phyloP scores from a whole-genome alignment of 2,113 vertebrate species.

The Phaethornis superciliosus region DNA sequence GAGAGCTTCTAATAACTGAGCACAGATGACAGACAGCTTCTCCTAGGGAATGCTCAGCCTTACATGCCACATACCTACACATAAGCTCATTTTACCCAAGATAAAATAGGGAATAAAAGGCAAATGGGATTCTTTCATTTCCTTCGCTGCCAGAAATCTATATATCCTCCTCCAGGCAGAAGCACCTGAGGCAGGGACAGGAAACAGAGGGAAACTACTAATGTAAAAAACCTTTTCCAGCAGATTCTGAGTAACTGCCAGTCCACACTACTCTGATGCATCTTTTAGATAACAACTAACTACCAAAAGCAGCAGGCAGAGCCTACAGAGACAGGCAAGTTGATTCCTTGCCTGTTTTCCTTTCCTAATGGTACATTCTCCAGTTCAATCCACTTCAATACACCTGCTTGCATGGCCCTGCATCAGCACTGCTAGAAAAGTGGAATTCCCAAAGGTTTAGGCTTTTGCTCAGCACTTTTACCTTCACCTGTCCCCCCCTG shows the following conservation, averaged over 20 bases:
- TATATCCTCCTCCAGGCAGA: neutral
- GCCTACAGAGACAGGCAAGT: neutral
- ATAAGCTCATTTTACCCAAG: neutral
- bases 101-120: neutral
- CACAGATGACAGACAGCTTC: neutral
- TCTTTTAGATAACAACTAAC: neutral
- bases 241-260: neutral
- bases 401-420: neutral
- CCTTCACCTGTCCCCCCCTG: neutral
- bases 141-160: neutral
- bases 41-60: neutral
- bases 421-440: neutral
- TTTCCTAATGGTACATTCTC: neutral
- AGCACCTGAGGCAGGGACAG: neutral
- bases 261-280: neutral
- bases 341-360: neutral
- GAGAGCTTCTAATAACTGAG: neutral
- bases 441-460: neutral
- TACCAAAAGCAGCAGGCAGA: neutral
- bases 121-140: neutral
- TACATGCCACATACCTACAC: neutral
- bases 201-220: constrained; percentile 4
- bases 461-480: neutral
- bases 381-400: neutral
- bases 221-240: neutral